Base-by-base conservation (phyloP, 2,888 invertebrate species). In the Enchytraeus crypticus region DNA sequence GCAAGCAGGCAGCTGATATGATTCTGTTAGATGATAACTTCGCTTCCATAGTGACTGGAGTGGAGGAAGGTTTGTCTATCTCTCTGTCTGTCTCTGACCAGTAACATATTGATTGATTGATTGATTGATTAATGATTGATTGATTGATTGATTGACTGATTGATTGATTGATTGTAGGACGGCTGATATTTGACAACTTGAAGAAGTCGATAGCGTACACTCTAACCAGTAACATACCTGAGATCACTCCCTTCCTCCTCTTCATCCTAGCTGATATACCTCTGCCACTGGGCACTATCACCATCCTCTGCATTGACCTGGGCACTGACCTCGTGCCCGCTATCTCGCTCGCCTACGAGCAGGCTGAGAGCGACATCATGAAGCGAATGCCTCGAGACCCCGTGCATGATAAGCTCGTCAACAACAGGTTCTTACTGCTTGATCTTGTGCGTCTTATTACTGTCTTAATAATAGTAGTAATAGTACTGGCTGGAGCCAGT, bases 311-410 rank as follows among this genome's bases (percentile, higher is more conserved):
- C 38, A 54, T 54, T 23, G 54, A 54, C 26, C 54, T 54, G 14
- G 54, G 54, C 85, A 95, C 93, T 77, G 93, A 95, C 86, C 92
- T 93, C 91, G 83, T 54, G n/a, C 54, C 54, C n/a, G 54, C 54
- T 33, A 34, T 54, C 5, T 33, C 54, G 23, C 38, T 54, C 2
- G 54, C 54, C 23, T 54, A 54, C 14, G 54, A 54, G 34, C 30
- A n/a, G 21, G 32, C 54, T 11, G 54, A 54, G 38, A 54, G 14
- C 18, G 54, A 54, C 34, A 54, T 54, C 1, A 54, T 54, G 54
- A 30, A 32, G n/a, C 30, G 33, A 33, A 30, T 34, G 23, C 54
- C 54, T n/a, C 30, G 54, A 2, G 33, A 54, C 8, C 26, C 33
- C 26, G 26, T 32, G 26, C 30, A 30, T 4, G 33, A 33, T 2